A percentile compares a stretch with the other conserved stretches of the same genome.
Evolutionary conservation across 2,797 vertebrate genomes (phyloP).

Genomic region (Bradypus variegatus): DNA sequence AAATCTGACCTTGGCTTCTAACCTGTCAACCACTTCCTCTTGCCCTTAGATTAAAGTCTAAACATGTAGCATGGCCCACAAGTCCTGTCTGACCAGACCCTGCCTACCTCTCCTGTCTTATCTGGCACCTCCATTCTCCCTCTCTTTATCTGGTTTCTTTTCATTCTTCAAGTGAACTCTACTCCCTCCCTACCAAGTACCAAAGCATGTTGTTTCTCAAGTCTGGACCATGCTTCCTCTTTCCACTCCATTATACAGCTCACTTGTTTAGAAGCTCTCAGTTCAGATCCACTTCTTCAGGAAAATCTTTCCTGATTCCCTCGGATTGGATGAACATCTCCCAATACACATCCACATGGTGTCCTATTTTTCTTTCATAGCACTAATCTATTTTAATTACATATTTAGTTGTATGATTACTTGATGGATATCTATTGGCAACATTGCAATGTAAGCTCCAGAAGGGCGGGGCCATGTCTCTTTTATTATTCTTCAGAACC

Average conservation of each 20-base stretch:
- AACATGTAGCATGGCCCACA: neutral
- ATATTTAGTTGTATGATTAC: no score
- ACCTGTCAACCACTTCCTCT: neutral
- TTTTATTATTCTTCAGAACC: neutral
- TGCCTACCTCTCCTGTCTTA: neutral
- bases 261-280: neutral
- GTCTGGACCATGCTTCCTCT: neutral
- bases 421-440: neutral
- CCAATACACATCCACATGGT: no score
- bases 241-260: neutral
- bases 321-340: neutral
- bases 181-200: no score
- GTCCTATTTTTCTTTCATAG: neutral
- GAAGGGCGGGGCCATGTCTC: neutral
- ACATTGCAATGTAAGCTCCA: neutral
- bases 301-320: neutral
- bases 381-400: neutral
- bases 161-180: neutral
- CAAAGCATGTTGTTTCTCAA: neutral
- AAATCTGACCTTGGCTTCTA: neutral
- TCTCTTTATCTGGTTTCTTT: neutral
- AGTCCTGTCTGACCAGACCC: no score
- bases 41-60: neutral
- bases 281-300: neutral
- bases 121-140: neutral